Evolutionary conservation across 1,140 invertebrate genomes (phyloP), one percentile per base, ranked within the genome.

Genomic region (Ruditapes philippinarum): DNA sequence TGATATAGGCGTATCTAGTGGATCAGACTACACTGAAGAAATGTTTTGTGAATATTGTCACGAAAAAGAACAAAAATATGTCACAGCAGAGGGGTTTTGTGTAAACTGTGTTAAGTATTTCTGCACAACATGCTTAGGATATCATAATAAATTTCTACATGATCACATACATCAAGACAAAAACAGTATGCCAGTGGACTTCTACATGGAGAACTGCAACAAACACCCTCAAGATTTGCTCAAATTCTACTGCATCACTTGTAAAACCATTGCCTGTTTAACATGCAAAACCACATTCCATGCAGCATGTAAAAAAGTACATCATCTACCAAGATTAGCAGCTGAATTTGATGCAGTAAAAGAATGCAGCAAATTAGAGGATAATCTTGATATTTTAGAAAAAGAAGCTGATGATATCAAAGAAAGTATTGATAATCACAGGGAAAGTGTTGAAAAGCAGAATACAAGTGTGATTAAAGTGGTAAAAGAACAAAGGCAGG

Each of bases 21-120:
- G 22, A 14, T 54, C 51, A 19, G 51, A 54, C 22, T 9, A 14
- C 11, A 22, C 17, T 19, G 73, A 28, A 62, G 19, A 80, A 17
- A 88, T 57, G 33, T 40, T 51, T 25, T 49, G 81, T 54, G 51
- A 54, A 54, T 54, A 14, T 54, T 54, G 51, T 54, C 3, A 54
- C 22, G 22, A 54, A 3, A 5, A 19, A 19, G 51, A 22, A 54
- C 11, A 19, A n/a, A 5, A 19, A 22, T 14, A 54, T 19, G 19
- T 54, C 22, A 9, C 51, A 11, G 51, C 51, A 22, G 51, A 54
- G 4, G 51, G 51, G 22, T 54, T 14, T 54, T 54, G 51, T 54
- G 19, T 19, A 54, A 19, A 11, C 11, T 54, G 51, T 54, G 51
- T 54, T 2, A 54, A 9, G 22, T 54, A 54, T 19, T 54, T 54